A percentile compares a stretch with the other conserved stretches of the same genome.
Conservation (phyloP, 2,797 vertebrate genomes). For the Phrynocephalus forsythii region DNA sequence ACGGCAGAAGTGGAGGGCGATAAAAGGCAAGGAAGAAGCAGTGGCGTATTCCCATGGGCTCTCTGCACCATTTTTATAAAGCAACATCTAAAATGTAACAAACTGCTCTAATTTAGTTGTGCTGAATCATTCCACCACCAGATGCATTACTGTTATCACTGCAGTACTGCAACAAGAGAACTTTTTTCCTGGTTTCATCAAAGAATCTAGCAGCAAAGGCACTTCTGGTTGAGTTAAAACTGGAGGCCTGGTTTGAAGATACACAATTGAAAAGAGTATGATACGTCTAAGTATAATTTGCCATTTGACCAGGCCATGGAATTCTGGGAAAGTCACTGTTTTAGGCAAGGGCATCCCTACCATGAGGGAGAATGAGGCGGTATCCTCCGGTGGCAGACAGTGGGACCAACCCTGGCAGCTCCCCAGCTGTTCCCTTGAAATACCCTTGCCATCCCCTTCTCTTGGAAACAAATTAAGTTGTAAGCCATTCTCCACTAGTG, state of each 20-base stretch:
- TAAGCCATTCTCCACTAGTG: too few species aligned
- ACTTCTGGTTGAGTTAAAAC: neutral
- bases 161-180: neutral
- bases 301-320: too few species aligned
- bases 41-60: neutral
- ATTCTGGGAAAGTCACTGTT: neutral
- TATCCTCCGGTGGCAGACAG: neutral
- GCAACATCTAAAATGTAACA: neutral
- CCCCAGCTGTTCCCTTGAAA: too few species aligned
- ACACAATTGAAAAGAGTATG: neutral
- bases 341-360: neutral
- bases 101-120: neutral
- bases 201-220: neutral
- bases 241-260: neutral
- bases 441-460: too few species aligned
- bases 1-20: neutral
- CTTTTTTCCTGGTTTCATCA: neutral
- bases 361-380: neutral
- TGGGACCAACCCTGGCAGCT: too few species aligned
- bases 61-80: neutral
- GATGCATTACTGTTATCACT: neutral
- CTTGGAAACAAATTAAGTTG: too few species aligned
- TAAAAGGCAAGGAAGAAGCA: neutral
- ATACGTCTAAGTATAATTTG: too few species aligned
- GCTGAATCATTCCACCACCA: neutral